Evolutionary conservation across 2,797 vertebrate genomes (phyloP).

Genomic region (Malacoraja senta): DNA sequence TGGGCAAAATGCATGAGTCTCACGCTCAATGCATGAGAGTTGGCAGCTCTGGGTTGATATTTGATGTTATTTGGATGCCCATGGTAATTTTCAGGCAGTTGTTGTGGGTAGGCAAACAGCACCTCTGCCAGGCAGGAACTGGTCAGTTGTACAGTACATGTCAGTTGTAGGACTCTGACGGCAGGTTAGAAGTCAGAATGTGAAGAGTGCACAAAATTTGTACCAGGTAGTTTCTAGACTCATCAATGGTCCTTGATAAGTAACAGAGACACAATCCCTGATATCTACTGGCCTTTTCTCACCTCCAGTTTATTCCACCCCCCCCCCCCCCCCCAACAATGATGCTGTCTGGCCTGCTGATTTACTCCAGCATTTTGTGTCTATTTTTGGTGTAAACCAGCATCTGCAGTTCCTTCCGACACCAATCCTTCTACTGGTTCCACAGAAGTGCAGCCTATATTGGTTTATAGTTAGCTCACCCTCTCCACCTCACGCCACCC

Average conservation of each 20-base stretch:
- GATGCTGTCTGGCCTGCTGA: no score
- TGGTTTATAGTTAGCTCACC: not conserved
- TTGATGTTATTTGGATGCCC: not conserved
- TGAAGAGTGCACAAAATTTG: not conserved
- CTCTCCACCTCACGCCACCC: no score
- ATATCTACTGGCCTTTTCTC: no score
- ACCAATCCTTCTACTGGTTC: not conserved
- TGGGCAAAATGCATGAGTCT: no score
- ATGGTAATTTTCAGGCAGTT: not conserved
- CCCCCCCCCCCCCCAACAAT: no score
- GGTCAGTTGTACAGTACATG: not conserved
- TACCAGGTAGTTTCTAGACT: not conserved
- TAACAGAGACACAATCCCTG: not conserved
- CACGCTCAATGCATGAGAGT: no score
- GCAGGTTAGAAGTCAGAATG: not conserved
- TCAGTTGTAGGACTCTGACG: not conserved
- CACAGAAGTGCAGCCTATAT: not conserved
- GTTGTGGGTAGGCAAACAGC: no score
- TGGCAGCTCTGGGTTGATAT: no score
- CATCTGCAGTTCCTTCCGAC: no score
- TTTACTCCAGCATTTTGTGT: no score
- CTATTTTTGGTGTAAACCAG: no score
- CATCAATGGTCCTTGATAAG: not conserved
- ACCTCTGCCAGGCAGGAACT: not conserved
- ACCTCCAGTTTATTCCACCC: no score